A percentile compares a stretch with the other conserved stretches of the same genome.
These are phyloP conservation scores for Eupeodes corollae DNA, from an alignment of 1,140 invertebrate genomes.

Conservation along the genomic window DNA sequence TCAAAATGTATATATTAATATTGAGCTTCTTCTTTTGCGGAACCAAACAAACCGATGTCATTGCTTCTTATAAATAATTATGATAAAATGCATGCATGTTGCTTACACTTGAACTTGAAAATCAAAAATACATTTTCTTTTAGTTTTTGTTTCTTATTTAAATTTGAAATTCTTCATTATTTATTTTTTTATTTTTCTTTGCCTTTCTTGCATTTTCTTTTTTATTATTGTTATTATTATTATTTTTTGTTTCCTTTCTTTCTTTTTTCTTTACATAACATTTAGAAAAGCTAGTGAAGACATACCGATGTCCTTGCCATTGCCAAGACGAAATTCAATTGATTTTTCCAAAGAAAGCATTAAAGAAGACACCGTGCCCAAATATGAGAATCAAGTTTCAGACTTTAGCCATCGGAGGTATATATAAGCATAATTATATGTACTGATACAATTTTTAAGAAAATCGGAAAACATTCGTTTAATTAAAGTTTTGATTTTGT, in stretches of 20 bases:
- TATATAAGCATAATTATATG: not conserved
- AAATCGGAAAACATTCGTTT: not conserved
- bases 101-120: not conserved
- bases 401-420: constrained; percentile 52
- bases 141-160: not conserved
- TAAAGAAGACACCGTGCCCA: constrained; percentile 20
- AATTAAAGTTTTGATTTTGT: not conserved
- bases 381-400: constrained; percentile 49
- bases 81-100: too few relatives aligned
- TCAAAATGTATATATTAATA: too few relatives aligned
- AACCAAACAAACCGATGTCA: not conserved
- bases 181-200: too few relatives aligned
- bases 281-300: constrained; percentile 36
- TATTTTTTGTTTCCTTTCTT: not conserved
- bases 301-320: constrained; percentile 30
- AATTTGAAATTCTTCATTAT: too few relatives aligned
- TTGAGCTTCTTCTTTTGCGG: too few relatives aligned
- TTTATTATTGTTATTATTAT: constrained; percentile 1
- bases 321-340: constrained; percentile 43
- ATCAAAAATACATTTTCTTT: not conserved
- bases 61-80: not conserved
- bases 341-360: constrained; percentile 40
- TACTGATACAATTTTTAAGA: too few relatives aligned
- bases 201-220: constrained; percentile 2
- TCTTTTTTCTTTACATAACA: constrained; percentile 7